Percentiles rank a stretch among this genome's conserved stretches.
Conservation (phyloP, 1,140 invertebrate species). For the Euschistus heros region DNA sequence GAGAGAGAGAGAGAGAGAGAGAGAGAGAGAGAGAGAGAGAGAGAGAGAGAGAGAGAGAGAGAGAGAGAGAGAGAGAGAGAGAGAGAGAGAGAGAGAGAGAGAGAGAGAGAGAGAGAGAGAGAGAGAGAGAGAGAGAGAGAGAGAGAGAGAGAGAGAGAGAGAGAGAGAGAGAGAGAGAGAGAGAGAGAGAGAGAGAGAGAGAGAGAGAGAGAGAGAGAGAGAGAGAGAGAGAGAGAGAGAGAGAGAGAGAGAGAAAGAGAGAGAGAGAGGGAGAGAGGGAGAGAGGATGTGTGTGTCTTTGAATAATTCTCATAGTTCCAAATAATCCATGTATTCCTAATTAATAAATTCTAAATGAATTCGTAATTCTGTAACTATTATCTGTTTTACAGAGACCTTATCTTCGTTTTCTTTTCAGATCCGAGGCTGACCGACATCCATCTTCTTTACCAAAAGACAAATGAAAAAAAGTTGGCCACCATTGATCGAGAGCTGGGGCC, state of each 20-base stretch:
- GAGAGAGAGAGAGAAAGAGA: not conserved
- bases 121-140: slow-evolving; percentile 5
- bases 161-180: not conserved
- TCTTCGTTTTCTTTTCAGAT: too few relatives aligned
- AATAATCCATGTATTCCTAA: too few relatives aligned
- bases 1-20: slow-evolving; percentile 11
- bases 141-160: not conserved
- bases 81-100: not conserved
- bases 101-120: slow-evolving; percentile 10
- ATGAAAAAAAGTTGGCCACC: too few relatives aligned
- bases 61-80: slow-evolving; percentile 4
- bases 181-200: not conserved
- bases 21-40: not conserved
- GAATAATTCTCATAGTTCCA: too few relatives aligned
- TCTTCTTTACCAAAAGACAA: too few relatives aligned
- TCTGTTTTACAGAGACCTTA: too few relatives aligned
- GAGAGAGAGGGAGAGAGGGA: not conserved
- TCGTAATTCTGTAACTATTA: too few relatives aligned
- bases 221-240: not conserved
- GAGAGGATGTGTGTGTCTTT: not conserved
- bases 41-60: slow-evolving; percentile 6
- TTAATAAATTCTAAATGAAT: too few relatives aligned
- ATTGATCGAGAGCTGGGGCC: too few relatives aligned
- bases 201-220: not conserved
- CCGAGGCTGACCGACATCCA: too few relatives aligned